Evolutionary conservation across 2,888 invertebrate species (phyloP).

Genomic region (Tridacna crocea): DNA sequence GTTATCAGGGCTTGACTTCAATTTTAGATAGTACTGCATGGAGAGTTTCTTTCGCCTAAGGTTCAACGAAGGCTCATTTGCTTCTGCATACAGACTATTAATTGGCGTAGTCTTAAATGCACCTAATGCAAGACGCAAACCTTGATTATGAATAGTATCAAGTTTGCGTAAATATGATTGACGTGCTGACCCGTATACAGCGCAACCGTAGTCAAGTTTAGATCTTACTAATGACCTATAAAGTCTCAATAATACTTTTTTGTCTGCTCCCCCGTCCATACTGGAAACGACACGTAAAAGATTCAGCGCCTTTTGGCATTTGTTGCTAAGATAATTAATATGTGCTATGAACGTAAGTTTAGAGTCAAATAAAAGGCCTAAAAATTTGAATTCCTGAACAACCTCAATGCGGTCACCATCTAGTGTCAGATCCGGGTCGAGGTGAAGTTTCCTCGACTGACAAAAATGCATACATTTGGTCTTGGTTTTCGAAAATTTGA

Average conservation of each 20-base stretch:
- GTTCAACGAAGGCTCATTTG: constrained; percentile 7
- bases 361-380: constrained; percentile 51
- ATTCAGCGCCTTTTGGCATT: constrained; percentile 23
- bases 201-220: not conserved
- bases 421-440: constrained; percentile 25
- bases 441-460: constrained; percentile 20
- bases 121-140: constrained; percentile 35
- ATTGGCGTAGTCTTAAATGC: constrained; percentile 13
- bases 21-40: constrained; percentile 19
- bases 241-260: constrained; percentile 25
- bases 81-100: constrained; percentile 38
- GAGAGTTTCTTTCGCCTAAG: constrained; percentile 10
- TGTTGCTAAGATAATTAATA: constrained; percentile 31
- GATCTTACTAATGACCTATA: constrained; percentile 40
- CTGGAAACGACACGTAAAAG: constrained; percentile 36
- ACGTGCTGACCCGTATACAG: constrained; percentile 49
- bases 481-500: constrained; percentile 44
- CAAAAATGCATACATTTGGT: constrained; percentile 49
- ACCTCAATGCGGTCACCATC: not conserved
- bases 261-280: constrained; percentile 44
- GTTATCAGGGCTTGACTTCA: constrained; percentile 19
- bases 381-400: constrained; percentile 31
- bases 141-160: constrained; percentile 40
- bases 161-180: constrained; percentile 30
- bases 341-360: constrained; percentile 47